Conservation (phyloP, 1,140 invertebrate genomes). For the Drosophila insularis region DNA sequence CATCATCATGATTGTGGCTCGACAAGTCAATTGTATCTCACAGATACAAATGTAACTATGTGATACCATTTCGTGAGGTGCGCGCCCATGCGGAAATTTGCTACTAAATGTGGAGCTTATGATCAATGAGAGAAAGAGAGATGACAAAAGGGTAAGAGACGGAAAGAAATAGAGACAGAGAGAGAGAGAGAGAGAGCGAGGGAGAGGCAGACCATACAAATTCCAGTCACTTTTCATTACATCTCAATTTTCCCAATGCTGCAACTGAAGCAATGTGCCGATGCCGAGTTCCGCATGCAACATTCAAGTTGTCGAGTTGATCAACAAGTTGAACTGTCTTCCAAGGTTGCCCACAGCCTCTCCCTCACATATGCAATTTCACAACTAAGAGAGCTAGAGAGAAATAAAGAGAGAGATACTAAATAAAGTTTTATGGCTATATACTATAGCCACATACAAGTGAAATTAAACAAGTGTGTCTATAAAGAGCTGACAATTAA, state of each 20-base stretch:
- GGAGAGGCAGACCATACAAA: conserved; percentile 35
- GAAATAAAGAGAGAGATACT: background rate
- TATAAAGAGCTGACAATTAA: conserved; percentile 48
- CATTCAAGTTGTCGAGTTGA: conserved; percentile 13
- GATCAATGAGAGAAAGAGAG: conserved; percentile 6
- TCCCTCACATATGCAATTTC: conserved; percentile 46
- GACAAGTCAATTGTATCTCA: conserved; percentile 29
- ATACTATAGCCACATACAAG: conserved; percentile 5
- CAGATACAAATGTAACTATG: conserved; percentile 25
- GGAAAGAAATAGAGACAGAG: conserved; percentile 20
- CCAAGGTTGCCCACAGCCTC: conserved; percentile 60
- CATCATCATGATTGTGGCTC: conserved; percentile 31
- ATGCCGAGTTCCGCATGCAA: conserved; percentile 64
- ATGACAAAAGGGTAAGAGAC: background rate
- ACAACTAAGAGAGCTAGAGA: conserved; percentile 33
- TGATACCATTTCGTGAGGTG: conserved; percentile 13
- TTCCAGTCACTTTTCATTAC: conserved; percentile 60
- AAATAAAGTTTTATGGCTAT: conserved; percentile 3
- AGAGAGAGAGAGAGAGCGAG: background rate
- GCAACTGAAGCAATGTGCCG: conserved; percentile 14
- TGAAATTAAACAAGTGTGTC: conserved; percentile 24
- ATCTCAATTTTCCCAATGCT: conserved; percentile 32
- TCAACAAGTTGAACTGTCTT: conserved; percentile 14
- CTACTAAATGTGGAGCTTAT: conserved; percentile 11
- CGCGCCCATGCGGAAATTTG: conserved; percentile 61